A percentile compares a stretch with the other conserved stretches of the same genome.
These are phyloP conservation scores for Tamandua tetradactyla DNA, from an alignment of 2,797 vertebrate genomes.

Conservation along the genomic window DNA sequence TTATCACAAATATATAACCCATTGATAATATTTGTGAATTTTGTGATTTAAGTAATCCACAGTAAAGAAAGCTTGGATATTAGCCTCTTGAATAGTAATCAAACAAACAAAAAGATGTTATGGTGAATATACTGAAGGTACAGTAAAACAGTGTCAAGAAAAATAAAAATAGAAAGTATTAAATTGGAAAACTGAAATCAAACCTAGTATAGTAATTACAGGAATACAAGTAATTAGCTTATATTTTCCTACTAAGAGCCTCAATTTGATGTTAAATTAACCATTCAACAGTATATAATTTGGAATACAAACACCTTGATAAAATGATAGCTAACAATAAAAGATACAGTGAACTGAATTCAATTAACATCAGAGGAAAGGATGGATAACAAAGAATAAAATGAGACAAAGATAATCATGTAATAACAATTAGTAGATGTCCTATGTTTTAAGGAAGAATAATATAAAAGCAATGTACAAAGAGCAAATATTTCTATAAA, in stretches of 20 bases:
- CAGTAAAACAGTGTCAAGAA: neutral
- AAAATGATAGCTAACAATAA: neutral
- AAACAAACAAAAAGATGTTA: neutral
- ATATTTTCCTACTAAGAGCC: neutral
- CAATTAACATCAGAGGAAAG: neutral
- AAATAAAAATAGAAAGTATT: neutral
- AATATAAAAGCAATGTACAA: neutral
- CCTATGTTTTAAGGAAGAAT: neutral
- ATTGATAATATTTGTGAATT: neutral
- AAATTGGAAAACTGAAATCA: neutral
- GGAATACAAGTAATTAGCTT: neutral
- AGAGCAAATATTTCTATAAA: neutral
- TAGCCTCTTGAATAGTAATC: conserved; percentile 5
- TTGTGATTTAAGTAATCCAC: neutral
- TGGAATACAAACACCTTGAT: neutral
- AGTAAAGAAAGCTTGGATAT: neutral
- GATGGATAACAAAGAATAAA: neutral
- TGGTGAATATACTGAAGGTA: neutral
- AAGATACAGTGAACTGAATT: neutral
- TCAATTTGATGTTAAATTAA: neutral
- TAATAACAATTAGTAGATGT: neutral
- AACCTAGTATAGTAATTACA: neutral
- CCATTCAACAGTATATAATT: neutral
- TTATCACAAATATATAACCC: neutral
- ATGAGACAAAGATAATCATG: neutral